Percentiles rank a stretch among this genome's conserved stretches.
These are phyloP conservation scores for Ostrea denselamellosa DNA, from an alignment of 1,140 invertebrate genomes.

Conservation along the genomic window DNA sequence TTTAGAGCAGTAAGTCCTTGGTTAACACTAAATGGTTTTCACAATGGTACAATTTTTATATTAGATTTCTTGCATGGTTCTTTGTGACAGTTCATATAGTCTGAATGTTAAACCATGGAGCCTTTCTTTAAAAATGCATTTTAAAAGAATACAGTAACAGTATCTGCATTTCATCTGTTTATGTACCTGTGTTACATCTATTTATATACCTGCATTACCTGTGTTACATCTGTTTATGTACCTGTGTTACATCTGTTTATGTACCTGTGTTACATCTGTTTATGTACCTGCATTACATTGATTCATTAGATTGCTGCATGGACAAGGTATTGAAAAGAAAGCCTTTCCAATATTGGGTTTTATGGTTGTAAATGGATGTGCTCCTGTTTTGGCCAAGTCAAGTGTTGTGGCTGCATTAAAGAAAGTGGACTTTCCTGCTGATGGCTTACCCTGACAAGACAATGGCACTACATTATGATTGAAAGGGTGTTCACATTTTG, in stretches of 20 bases:
- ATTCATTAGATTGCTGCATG: constrained; percentile 52
- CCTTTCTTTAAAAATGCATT: not conserved
- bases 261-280: too few species aligned
- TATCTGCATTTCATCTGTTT: too few species aligned
- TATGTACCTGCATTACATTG: constrained; percentile 61
- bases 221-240: too few species aligned
- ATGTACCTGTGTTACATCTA: too few species aligned
- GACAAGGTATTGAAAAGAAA: constrained; percentile 62
- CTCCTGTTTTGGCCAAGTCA: constrained; percentile 64
- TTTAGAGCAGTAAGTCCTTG: not conserved
- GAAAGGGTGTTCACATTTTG: not conserved
- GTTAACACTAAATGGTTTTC: not conserved
- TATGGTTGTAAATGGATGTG: constrained; percentile 67
- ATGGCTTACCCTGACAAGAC: constrained; percentile 60
- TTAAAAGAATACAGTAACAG: not conserved
- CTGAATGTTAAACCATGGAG: not conserved
- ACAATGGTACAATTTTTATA: not conserved
- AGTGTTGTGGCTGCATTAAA: constrained; percentile 64
- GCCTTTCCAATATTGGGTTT: constrained; percentile 66
- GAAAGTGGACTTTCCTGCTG: constrained; percentile 66
- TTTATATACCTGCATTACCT: too few species aligned
- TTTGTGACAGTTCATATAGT: not conserved
- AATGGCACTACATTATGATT: not conserved
- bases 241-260: too few species aligned
- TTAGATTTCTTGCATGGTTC: not conserved